Percentiles rank a stretch among this genome's conserved stretches.
These are phyloP conservation scores for Drosophila prolongata DNA, from an alignment of 2,888 invertebrate species.

Conservation along the genomic window DNA sequence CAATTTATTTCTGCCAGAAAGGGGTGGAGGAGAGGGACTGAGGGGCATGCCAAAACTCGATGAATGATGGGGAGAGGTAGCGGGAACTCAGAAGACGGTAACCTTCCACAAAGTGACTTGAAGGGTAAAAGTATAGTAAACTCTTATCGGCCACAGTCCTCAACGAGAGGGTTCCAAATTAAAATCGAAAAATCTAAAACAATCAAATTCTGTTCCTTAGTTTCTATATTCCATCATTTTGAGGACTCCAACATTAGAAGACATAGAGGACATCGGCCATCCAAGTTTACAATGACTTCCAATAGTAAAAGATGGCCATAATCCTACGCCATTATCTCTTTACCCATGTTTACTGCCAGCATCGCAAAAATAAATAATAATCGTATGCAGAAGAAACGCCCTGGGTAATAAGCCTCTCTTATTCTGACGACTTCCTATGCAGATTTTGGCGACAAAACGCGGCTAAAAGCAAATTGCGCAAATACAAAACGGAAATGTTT, in stretches of 20 bases:
- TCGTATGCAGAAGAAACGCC: slow-evolving; percentile 10
- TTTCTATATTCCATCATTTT: too few species aligned
- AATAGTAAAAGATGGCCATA: too few species aligned
- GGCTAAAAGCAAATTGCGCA: slow-evolving; percentile 61
- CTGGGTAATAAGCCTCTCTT: neutral
- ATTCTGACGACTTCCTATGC: neutral
- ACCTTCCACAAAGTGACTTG: neutral
- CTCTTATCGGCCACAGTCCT: neutral
- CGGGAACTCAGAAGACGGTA: neutral
- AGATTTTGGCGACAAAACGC: slow-evolving; percentile 23
- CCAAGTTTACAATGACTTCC: too few species aligned
- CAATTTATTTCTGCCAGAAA: slow-evolving; percentile 31
- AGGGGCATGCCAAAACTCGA: neutral
- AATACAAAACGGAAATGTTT: slow-evolving; percentile 74
- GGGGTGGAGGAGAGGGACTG: neutral
- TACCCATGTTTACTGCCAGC: neutral
- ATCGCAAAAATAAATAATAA: neutral
- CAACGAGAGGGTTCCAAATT: neutral
- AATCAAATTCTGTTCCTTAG: too few species aligned
- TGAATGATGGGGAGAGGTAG: slow-evolving; percentile 7
- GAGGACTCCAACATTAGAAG: too few species aligned
- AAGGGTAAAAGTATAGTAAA: neutral
- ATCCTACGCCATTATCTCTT: neutral
- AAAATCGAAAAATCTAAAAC: neutral
- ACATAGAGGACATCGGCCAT: too few species aligned